Conservation (phyloP, 2,888 invertebrate genomes). For the Acanthosoma haemorrhoidale region DNA sequence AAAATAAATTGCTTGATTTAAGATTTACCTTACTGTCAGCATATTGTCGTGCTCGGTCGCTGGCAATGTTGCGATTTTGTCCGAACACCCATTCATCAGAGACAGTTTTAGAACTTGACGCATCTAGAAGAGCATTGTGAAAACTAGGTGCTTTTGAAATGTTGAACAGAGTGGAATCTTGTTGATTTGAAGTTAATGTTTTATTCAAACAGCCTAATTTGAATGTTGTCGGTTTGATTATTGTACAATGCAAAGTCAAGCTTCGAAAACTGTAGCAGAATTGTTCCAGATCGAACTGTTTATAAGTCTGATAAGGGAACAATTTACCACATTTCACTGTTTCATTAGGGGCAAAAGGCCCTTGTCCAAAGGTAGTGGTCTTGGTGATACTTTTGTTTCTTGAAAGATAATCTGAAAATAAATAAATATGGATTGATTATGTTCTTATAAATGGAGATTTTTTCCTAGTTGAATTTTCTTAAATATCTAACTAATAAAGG, state of each 20-base stretch:
- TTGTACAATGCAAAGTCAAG: background rate
- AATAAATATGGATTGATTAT: no score
- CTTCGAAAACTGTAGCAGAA: background rate
- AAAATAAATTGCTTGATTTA: no score
- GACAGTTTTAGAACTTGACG: background rate
- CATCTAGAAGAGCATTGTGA: background rate
- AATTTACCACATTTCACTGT: background rate
- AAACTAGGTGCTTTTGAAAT: background rate
- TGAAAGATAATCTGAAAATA: conserved; percentile 1
- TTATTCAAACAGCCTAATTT: background rate
- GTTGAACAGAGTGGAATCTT: background rate
- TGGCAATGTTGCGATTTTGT: background rate
- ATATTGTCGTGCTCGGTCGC: no score
- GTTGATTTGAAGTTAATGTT: background rate
- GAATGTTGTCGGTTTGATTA: background rate
- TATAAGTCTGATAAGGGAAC: background rate
- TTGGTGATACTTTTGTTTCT: background rate
- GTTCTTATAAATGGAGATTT: no score
- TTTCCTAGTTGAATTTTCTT: no score
- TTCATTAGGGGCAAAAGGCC: background rate
- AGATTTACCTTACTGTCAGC: no score
- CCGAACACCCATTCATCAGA: background rate
- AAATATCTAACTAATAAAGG: no score
- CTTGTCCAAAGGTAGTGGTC: background rate
- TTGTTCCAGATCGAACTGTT: background rate